Evolutionary conservation across 1,140 invertebrate genomes (phyloP), one percentile per base, ranked within the genome.

Genomic region (Pseudomyrmex gracilis): DNA sequence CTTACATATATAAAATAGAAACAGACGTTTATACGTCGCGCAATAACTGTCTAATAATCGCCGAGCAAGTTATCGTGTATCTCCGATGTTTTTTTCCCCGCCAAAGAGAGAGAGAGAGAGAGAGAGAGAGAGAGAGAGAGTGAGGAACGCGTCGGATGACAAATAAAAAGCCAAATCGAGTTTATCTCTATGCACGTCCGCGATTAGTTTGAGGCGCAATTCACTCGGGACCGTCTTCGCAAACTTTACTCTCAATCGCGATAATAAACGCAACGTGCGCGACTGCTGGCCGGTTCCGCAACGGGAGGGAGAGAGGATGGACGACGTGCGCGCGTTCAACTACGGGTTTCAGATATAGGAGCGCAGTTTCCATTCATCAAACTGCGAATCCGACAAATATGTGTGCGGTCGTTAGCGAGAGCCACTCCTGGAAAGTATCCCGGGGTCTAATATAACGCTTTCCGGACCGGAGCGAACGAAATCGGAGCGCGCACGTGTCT

Each of bases 301-400:
- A 34, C 34, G 7, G 34, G 34, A 34, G 22, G 43, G 55, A 66
- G 58, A n/a, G n/a, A n/a, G n/a, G n/a, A n/a, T n/a, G 22, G 34
- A 60, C 66, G 71, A 58, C 53, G 76, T 80, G 76, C 66, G 76
- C 66, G 66, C 76, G 55, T 71, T 80, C 60, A 80, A 71, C 76
- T 70, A 51, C 67, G 73, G 66, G 34, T 34, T 58, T 80, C 71
- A 80, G 76, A 80, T 78, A 73, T 55, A 80, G 66, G 66, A 57
- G 43, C 76, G 55, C 66, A 80, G 76, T 80, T 80, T 71, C 76
- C 76, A 80, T 80, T 80, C 76, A 80, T 80, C 76, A 80, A 80
- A 80, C 66, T 49, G 43, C 76, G 78, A 86, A 85, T 86, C 77
- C 83, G 74, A 86, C 85, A 73, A 86, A 86, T 85, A 84, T 73